Evolutionary conservation across 2,113 vertebrate species (phyloP).

Genomic region (Tachysurus fulvidraco): DNA sequence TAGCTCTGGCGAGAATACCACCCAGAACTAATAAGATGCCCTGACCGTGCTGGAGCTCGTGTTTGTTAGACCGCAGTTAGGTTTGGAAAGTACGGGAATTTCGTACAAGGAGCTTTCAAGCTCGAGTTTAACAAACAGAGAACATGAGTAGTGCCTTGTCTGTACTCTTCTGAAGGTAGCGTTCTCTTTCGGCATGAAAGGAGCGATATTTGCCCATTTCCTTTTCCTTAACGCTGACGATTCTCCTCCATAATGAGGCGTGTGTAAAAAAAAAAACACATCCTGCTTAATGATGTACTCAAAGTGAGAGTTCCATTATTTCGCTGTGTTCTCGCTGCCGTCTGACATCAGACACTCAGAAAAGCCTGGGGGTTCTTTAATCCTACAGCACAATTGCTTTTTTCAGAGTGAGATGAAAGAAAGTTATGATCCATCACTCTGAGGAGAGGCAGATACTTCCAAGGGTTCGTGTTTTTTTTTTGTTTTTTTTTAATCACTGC

Average conservation of each 20-base stretch:
- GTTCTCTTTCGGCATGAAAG: conserved; percentile 21
- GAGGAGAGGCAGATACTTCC: conserved; percentile 19
- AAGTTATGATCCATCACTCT: conserved; percentile 53
- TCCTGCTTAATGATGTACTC: conserved; percentile 45
- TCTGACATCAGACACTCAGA: conserved; percentile 46
- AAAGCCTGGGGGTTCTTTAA: conserved; percentile 25
- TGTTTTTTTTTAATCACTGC: conserved; percentile 30
- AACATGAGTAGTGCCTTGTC: not conserved
- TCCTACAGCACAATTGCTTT: conserved; percentile 34
- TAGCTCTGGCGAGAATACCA: conserved; percentile 31
- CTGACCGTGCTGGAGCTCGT: not conserved
- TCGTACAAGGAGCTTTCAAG: not conserved
- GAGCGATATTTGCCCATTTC: not conserved
- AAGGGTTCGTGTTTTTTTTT: conserved; percentile 15
- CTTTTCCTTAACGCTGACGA: conserved; percentile 13
- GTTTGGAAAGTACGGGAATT: not conserved
- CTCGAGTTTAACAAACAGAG: not conserved
- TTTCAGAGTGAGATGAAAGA: conserved; percentile 42
- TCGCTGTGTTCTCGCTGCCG: conserved; percentile 12
- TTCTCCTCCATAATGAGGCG: conserved; percentile 30
- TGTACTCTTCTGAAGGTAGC: conserved; percentile 24
- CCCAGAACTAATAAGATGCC: conserved; percentile 42
- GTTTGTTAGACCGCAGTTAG: conserved; percentile 6
- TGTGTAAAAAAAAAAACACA: conserved; percentile 17
- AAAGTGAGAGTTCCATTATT: conserved; percentile 40